Percentiles rank a stretch among this genome's conserved stretches.
phyloP scores from a whole-genome alignment of 2,888 invertebrate genomes.

The Mesorhabditis sp. region DNA sequence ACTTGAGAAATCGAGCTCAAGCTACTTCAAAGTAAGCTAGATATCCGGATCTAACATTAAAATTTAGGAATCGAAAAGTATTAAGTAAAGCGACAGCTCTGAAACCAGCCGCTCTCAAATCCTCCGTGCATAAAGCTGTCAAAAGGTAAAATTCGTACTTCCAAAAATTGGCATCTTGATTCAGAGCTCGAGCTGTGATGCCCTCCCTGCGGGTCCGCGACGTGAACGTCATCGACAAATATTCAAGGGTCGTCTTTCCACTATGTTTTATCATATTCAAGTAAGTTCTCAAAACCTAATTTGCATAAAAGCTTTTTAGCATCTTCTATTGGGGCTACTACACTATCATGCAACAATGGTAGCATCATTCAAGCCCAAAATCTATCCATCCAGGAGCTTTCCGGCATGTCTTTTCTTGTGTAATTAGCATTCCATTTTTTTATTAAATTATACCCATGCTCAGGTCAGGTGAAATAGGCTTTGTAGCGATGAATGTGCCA shows the following conservation, averaged over 20 bases:
- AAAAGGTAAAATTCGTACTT: conserved; percentile 1
- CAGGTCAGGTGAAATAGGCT: no score
- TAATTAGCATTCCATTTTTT: not conserved
- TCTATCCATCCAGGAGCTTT: not conserved
- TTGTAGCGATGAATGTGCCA: no score
- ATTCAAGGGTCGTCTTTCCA: conserved; percentile 89
- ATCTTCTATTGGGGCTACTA: conserved; percentile 50
- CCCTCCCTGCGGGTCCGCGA: conserved; percentile 69
- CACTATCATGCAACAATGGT: conserved; percentile 18
- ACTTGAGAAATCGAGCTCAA: not conserved
- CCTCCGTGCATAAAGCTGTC: conserved; percentile 12
- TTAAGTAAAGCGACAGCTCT: conserved; percentile 9
- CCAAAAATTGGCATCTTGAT: not conserved
- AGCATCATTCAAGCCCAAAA: not conserved
- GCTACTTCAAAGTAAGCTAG: not conserved
- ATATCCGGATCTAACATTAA: no score
- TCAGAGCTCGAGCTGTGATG: conserved; percentile 29
- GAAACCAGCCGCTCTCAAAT: conserved; percentile 12
- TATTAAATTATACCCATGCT: not conserved
- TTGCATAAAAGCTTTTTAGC: conserved; percentile 16
- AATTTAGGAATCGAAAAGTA: not conserved
- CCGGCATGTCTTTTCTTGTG: not conserved
- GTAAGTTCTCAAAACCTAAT: conserved; percentile 71
- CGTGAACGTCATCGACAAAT: conserved; percentile 95
- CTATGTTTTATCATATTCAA: conserved; percentile 91